Base-by-base conservation (phyloP, 2,888 invertebrate genomes). In the Melanostoma mellinum region DNA sequence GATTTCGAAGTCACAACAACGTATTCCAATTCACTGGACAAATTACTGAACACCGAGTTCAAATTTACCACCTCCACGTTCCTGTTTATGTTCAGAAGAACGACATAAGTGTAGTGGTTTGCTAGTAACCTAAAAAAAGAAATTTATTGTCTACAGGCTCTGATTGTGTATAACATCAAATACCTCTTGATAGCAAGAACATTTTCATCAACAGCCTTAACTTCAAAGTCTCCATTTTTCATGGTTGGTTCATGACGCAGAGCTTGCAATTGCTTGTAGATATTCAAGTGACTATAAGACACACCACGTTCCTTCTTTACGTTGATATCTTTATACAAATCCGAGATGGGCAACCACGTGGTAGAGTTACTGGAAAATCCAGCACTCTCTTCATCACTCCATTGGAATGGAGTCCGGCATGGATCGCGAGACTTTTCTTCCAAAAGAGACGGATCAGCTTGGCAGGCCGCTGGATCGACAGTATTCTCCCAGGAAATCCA, bases 391-490 rank as follows among this genome's bases (percentile, higher is more conserved):
- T 89, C 88, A 56, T 88, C 87, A 86, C 92, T 92, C 94, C 94
- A 94, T 86, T 94, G 94, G 87, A 93, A 93, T 0, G 94, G 94
- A 0, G 94, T 94, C 32, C 94, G 91, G 63, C 92, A 92, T 0
- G 94, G 92, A 89, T 95, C 95, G 3, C 95, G 88, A 0, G 94
- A 93, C 35, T 90, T 92, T 46, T 90, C 87, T 81, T 92, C 90
- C 89, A 94, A 95, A 85, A 93, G 92, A 2, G 92, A 86, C 0
- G 93, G 92, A 86, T 94, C 94, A 0, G 93, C 93, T 87, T 93
- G 93, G 87, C 93, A 93, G 2, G 94, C 95, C 3, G 93, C 92
- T 0, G 94, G 94, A 90, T 95, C 95, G 0, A 92, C 89, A 0
- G 94, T 95, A 69, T 95, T 93, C 2, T 92, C 90, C 92, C 93